Conservation (phyloP, 2,888 invertebrate species). For the Scaptomyza parva region DNA sequence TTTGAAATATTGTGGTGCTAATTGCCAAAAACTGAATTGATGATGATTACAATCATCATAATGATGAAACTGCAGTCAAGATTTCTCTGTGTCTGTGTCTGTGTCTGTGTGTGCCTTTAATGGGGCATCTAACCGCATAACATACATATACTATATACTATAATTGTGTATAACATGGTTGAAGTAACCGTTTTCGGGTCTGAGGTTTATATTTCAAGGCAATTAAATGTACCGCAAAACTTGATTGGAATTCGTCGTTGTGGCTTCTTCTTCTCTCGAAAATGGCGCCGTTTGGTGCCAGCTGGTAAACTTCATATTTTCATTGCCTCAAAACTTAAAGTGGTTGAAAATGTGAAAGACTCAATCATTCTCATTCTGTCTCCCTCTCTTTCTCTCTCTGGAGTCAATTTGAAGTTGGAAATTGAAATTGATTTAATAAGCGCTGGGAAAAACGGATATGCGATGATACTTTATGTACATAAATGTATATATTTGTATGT, state of each 20-base stretch:
- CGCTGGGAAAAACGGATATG: constrained; percentile 29
- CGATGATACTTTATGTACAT: constrained; percentile 4
- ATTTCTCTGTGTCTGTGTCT: constrained; percentile 6
- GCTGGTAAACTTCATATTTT: constrained; percentile 49
- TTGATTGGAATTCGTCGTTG: constrained; percentile 70
- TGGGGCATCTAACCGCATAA: constrained; percentile 26
- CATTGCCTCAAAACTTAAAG: constrained; percentile 40
- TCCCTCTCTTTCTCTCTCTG: no score
- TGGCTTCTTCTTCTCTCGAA: constrained; percentile 54
- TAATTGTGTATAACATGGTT: no score
- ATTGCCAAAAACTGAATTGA: constrained; percentile 20
- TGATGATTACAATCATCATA: no score
- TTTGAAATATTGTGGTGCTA: constrained; percentile 19
- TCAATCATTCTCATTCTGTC: not conserved
- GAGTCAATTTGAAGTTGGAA: no score
- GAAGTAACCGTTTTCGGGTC: not conserved
- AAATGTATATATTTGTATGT: constrained; percentile 10
- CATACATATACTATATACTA: constrained; percentile 17
- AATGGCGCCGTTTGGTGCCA: constrained; percentile 17
- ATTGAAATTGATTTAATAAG: constrained; percentile 48
- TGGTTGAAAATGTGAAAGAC: constrained; percentile 22
- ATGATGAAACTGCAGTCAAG: constrained; percentile 15
- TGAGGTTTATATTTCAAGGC: constrained; percentile 27
- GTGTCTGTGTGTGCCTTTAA: constrained; percentile 6
- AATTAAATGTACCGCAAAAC: constrained; percentile 72